phyloP scores from a whole-genome alignment of 2,797 vertebrate species.

The Tangara arthus region DNA sequence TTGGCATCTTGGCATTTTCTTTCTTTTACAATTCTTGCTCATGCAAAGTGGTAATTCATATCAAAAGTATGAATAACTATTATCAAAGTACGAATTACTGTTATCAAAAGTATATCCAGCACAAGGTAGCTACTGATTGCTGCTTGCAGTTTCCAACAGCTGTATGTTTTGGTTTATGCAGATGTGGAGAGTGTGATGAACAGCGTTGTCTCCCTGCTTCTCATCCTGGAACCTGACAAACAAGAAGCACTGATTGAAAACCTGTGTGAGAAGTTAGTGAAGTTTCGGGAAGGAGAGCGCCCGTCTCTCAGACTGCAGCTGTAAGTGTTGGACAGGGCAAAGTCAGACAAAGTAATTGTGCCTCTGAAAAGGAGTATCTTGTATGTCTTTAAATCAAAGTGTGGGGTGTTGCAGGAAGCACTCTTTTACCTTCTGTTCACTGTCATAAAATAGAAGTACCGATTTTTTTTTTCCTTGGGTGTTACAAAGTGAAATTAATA shows the following conservation, averaged over 20 bases:
- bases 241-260: constrained; percentile 95
- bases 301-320: constrained; percentile 94
- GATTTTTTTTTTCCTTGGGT: background rate
- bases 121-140: background rate
- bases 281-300: constrained; percentile 96
- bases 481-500: background rate
- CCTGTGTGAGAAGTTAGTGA: constrained; percentile 95
- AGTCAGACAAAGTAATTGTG: background rate
- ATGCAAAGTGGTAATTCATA: background rate
- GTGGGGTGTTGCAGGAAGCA: background rate
- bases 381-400: background rate
- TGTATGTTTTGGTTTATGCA: constrained; percentile 55
- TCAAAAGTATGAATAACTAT: background rate
- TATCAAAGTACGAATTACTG: background rate
- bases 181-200: constrained; percentile 99
- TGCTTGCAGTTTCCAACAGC: background rate
- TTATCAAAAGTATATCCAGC: background rate
- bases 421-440: background rate
- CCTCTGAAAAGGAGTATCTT: background rate
- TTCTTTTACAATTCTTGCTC: background rate
- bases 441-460: background rate
- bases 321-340: constrained; percentile 76
- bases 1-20: background rate
- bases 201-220: constrained; percentile 92
- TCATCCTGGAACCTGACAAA: constrained; percentile 96